Percentiles rank a stretch among this genome's conserved stretches.
These are phyloP conservation scores for Sesia bembeciformis DNA, from an alignment of 2,888 invertebrate species.

Conservation along the genomic window DNA sequence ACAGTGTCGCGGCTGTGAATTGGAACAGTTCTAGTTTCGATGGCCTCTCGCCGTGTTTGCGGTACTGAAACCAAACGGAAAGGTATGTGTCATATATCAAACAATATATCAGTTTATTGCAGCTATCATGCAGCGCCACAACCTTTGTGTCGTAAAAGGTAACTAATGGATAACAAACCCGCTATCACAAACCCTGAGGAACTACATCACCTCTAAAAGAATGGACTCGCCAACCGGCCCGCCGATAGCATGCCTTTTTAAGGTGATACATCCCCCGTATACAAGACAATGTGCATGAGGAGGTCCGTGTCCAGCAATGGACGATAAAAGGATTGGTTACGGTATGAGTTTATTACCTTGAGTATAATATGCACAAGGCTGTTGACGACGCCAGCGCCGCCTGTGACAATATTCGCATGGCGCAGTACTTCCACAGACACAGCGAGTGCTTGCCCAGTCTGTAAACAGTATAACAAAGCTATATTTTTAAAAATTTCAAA, in stretches of 20 bases:
- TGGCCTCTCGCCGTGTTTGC: conserved; percentile 53
- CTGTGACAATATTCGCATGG: conserved; percentile 55
- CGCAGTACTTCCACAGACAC: conserved; percentile 57
- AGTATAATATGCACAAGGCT: conserved; percentile 51
- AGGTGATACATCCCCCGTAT: too few relatives aligned
- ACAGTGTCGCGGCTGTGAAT: conserved; percentile 58
- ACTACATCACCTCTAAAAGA: too few relatives aligned
- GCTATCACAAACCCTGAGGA: too few relatives aligned
- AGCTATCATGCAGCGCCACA: too few relatives aligned
- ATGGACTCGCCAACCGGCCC: neutral
- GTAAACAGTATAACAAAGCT: conserved; percentile 6
- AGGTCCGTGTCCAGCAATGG: too few relatives aligned
- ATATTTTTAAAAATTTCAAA: too few relatives aligned
- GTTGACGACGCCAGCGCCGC: conserved; percentile 59
- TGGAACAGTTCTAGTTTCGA: conserved; percentile 63
- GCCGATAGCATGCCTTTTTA: neutral
- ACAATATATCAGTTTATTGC: too few relatives aligned
- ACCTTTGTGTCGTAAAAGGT: too few relatives aligned
- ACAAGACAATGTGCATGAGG: too few relatives aligned
- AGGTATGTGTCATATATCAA: too few relatives aligned
- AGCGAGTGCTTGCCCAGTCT: conserved; percentile 55
- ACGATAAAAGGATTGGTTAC: too few relatives aligned
- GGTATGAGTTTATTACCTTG: conserved; percentile 31
- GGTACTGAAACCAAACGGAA: conserved; percentile 32
- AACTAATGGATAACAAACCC: neutral